Conservation (phyloP, 2,797 vertebrate genomes). For the Propithecus perrieri region DNA sequence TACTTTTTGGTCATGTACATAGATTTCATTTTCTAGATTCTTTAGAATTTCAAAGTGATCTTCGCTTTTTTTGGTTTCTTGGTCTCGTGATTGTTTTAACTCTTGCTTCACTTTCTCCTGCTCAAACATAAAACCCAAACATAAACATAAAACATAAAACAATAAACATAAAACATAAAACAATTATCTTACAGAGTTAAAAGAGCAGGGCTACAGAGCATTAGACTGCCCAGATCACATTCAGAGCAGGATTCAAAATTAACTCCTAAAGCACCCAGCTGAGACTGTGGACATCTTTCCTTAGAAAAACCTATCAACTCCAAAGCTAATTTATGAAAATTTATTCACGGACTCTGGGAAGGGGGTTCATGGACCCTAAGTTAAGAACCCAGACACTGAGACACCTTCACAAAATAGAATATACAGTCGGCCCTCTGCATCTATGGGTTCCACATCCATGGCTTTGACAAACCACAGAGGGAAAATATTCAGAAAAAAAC, state of each 20-base stretch:
- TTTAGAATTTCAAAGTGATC: constrained; percentile 70
- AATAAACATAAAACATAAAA: no score
- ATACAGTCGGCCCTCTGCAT: background rate
- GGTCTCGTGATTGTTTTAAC: background rate
- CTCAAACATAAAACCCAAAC: constrained; percentile 52
- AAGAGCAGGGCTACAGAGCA: background rate
- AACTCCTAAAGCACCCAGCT: background rate
- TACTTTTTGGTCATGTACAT: constrained; percentile 75
- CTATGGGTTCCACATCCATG: background rate
- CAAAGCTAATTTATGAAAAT: background rate
- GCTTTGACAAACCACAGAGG: background rate
- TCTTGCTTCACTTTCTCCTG: constrained; percentile 70
- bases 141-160: no score
- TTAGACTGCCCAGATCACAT: background rate
- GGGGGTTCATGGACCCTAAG: background rate
- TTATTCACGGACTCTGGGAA: background rate
- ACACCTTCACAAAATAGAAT: background rate
- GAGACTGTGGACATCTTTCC: background rate
- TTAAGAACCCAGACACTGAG: background rate
- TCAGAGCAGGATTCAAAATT: background rate
- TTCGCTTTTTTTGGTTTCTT: constrained; percentile 44
- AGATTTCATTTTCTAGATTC: constrained; percentile 81
- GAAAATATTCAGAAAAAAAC: background rate
- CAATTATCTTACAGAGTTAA: background rate
- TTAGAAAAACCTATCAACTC: background rate